These are phyloP conservation scores for Pampusana beccarii DNA, from an alignment of 2,113 vertebrate species.

Conservation along the genomic window DNA sequence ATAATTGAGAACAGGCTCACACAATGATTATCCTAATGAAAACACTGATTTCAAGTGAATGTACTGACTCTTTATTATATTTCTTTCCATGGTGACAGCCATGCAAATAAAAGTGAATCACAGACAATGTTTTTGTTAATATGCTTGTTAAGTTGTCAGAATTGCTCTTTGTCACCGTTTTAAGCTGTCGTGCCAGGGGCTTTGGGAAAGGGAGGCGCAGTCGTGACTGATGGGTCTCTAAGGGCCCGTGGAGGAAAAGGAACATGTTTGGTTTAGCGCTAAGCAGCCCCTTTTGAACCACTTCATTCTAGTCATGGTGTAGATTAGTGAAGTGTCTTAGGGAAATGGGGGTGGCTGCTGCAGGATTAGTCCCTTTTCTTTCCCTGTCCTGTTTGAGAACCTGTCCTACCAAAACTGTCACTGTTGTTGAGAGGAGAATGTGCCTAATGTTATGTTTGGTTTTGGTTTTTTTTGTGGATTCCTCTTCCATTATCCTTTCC, in stretches of 20 bases:
- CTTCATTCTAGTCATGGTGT: fast-evolving
- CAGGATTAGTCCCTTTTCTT: background rate
- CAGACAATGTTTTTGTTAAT: background rate
- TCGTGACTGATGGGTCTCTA: background rate
- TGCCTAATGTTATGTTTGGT: no score
- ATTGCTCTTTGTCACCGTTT: background rate
- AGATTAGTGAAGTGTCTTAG: background rate
- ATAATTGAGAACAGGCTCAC: background rate
- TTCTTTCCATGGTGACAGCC: background rate
- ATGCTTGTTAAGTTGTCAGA: background rate
- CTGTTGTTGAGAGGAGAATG: background rate
- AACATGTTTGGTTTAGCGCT: background rate
- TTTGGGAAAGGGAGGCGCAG: background rate
- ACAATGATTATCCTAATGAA: background rate
- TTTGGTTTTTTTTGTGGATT: background rate
- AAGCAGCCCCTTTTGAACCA: background rate
- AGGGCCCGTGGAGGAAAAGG: background rate
- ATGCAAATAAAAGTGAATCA: background rate
- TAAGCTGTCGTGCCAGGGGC: background rate
- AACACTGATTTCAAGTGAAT: background rate
- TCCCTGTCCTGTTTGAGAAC: background rate
- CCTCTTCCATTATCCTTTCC: background rate
- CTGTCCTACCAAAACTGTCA: background rate
- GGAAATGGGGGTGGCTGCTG: background rate
- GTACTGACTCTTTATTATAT: background rate